These are phyloP conservation scores for Phoeniculus purpureus DNA, from an alignment of 2,797 vertebrate species.

Conservation along the genomic window DNA sequence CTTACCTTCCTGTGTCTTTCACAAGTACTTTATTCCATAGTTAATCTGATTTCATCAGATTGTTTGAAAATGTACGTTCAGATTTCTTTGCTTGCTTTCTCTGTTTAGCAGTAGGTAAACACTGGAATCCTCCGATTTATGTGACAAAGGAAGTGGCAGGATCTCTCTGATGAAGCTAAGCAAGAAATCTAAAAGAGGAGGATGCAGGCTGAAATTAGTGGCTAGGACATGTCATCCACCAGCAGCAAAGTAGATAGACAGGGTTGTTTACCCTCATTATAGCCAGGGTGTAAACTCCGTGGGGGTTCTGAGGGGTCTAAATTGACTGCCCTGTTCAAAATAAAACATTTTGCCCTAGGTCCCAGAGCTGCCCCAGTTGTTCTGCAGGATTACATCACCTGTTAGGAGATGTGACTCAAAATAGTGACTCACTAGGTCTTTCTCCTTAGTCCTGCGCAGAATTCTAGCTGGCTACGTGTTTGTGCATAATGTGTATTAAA, in stretches of 20 bases:
- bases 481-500: not conserved
- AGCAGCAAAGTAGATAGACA: not conserved
- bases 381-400: not conserved
- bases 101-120: slow-evolving; percentile 54
- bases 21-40: slow-evolving; percentile 35
- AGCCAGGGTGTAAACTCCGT: not conserved
- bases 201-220: not conserved
- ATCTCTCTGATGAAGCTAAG: slow-evolving; percentile 7
- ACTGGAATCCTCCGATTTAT: slow-evolving; percentile 24
- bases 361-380: not conserved
- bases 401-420: not conserved
- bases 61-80: slow-evolving; percentile 57
- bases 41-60: slow-evolving; percentile 56
- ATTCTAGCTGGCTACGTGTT: not conserved
- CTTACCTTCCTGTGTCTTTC: slow-evolving; percentile 20
- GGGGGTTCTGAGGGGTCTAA: not conserved
- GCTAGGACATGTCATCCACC: not conserved
- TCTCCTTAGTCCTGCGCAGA: not conserved
- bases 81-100: slow-evolving; percentile 55
- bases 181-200: not conserved
- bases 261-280: not conserved
- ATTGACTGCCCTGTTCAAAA: not conserved
- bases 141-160: slow-evolving; percentile 45
- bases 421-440: not conserved
- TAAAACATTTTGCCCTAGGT: not conserved